A percentile compares a stretch with the other conserved stretches of the same genome.
These are phyloP conservation scores for Ginglymostoma cirratum DNA, from an alignment of 2,113 vertebrate genomes.

Conservation along the genomic window DNA sequence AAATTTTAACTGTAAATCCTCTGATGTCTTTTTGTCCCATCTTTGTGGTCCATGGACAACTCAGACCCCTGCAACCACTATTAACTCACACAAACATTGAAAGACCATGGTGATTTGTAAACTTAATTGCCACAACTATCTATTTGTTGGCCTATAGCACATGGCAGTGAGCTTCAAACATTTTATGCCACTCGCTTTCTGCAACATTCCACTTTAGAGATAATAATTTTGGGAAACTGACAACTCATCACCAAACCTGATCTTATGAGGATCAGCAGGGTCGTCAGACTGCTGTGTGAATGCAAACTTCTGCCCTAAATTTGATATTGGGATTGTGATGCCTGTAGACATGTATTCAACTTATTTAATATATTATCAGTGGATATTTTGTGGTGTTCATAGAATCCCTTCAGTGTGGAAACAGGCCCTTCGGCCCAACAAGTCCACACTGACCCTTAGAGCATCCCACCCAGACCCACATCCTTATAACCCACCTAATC, in stretches of 20 bases:
- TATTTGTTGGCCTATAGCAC: too few species aligned
- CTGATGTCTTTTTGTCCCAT: not conserved
- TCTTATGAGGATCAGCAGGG: not conserved
- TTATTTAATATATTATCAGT: not conserved
- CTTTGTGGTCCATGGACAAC: not conserved
- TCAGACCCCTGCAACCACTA: too few species aligned
- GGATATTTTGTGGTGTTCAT: not conserved
- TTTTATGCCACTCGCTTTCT: not conserved
- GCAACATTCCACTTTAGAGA: not conserved
- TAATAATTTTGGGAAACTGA: too few species aligned
- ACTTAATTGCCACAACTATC: too few species aligned
- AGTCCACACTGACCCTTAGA: too few species aligned
- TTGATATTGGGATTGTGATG: not conserved
- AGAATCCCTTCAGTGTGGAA: too few species aligned
- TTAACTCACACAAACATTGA: too few species aligned
- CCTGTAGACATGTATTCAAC: not conserved
- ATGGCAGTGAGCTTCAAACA: too few species aligned
- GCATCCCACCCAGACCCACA: too few species aligned
- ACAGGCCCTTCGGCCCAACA: too few species aligned
- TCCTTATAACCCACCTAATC: too few species aligned
- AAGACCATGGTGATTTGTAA: too few species aligned
- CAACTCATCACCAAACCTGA: not conserved
- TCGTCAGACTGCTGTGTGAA: not conserved
- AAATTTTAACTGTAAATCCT: not conserved
- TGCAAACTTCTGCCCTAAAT: not conserved